Conservation (phyloP, 2,113 vertebrate species). For the Gracilinanus agilis region DNA sequence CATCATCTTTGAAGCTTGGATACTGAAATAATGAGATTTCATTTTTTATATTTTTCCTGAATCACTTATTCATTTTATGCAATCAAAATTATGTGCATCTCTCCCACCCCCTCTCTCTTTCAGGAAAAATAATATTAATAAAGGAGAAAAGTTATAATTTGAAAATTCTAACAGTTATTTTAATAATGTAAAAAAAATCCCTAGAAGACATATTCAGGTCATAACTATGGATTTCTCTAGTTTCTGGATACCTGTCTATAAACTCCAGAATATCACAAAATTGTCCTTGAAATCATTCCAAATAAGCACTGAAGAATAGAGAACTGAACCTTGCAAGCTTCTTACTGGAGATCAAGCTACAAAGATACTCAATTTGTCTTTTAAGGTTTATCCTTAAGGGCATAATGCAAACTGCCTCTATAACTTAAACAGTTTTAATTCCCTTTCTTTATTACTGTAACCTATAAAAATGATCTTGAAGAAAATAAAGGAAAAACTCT, state of each 20-base stretch:
- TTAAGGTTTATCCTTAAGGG: background rate
- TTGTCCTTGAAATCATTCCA: slow-evolving; percentile 27
- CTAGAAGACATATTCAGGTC: background rate
- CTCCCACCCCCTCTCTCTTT: too few relatives aligned
- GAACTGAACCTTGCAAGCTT: background rate
- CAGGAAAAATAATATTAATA: background rate
- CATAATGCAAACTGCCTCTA: background rate
- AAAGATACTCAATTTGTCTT: rapidly evolving
- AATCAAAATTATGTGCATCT: background rate
- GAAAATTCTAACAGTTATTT: background rate
- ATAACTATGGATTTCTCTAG: background rate
- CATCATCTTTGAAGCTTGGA: background rate
- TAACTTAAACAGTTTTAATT: background rate
- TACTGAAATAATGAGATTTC: background rate
- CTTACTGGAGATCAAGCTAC: slow-evolving; percentile 17
- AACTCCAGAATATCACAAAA: slow-evolving; percentile 12
- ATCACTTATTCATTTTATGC: background rate
- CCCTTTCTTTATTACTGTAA: background rate
- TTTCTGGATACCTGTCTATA: background rate
- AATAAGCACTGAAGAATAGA: background rate
- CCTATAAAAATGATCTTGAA: background rate
- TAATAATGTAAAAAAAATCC: background rate
- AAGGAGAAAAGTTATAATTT: background rate
- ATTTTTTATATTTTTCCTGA: background rate
- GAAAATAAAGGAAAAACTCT: background rate